Evolutionary conservation across 1,140 invertebrate genomes (phyloP), one percentile per base, ranked within the genome.

Genomic region (Andricus grossulariae): DNA sequence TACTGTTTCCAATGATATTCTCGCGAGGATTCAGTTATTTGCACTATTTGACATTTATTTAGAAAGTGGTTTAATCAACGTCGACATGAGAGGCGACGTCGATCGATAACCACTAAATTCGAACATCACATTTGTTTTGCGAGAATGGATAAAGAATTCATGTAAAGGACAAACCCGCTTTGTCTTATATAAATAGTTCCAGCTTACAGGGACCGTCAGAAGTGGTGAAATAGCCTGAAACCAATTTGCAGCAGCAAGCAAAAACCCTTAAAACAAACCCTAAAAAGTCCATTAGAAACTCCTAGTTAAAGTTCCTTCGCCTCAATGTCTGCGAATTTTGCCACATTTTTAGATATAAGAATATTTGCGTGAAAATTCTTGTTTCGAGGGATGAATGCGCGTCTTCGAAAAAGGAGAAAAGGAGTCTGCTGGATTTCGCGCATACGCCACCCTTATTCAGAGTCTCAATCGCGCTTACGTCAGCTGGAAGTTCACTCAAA

Each of bases 401-500:
- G 32, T 66, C 25, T 66, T 39, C 25, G 25, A 66, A 66, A 66
- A n/a, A 32, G 32, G 60, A 39, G 60, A 39, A 66, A 66, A 66
- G 25, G 15, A 39, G 25, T 66, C 60, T 66, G 54, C 76, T 51
- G 79, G 77, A 84, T 84, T 83, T 84, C 75, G 54, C 77, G 72
- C 73, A 81, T 80, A 71, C 52, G 66, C 66, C 51, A 52, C 79
- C 82, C 78, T 88, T 89, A 88, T 90, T 81, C 83, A 74, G 74
- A 85, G 80, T 82, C 83, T 84, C 83, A 83, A 90, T 91, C 84
- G 83, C 84, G 84, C 86, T 85, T 88, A 88, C 88, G 85, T 90
- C 88, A 87, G 85, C 82, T 85, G 85, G 80, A 87, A 85, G 85
- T 66, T 66, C 84, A 87, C 89, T 90, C 85, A 84, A 90, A 90